phyloP scores from a whole-genome alignment of 2,113 vertebrate genomes.

The Hyperopisus bebe region DNA sequence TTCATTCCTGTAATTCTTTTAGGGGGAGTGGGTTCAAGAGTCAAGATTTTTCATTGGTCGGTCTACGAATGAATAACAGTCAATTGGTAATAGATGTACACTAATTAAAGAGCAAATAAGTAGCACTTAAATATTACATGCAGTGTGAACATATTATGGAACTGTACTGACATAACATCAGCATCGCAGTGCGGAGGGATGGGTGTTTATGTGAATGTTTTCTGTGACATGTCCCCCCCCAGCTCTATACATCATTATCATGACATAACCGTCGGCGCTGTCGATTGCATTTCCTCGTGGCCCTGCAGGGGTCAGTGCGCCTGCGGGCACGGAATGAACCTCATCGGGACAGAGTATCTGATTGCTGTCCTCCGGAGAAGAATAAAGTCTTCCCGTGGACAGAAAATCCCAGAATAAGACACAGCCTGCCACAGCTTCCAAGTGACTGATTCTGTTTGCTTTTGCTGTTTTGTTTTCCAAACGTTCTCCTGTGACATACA shows the following conservation, averaged over 20 bases:
- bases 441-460: slow-evolving; percentile 30
- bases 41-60: background rate
- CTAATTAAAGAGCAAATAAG: background rate
- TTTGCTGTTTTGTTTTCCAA: slow-evolving; percentile 33
- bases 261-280: background rate
- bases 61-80: background rate
- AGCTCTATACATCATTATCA: background rate
- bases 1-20: background rate
- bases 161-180: background rate
- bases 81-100: background rate
- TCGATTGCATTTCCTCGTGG: background rate
- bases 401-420: slow-evolving; percentile 25
- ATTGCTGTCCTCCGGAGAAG: background rate
- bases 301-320: background rate
- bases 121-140: background rate
- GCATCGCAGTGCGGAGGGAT: background rate
- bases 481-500: slow-evolving; percentile 49
- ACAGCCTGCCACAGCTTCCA: slow-evolving; percentile 28
- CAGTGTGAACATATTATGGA: background rate
- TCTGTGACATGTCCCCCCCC: background rate
- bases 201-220: background rate
- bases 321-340: background rate
- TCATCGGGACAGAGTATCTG: background rate
- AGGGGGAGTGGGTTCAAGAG: background rate
- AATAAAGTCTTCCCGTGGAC: slow-evolving; percentile 28